Base-by-base conservation (phyloP, 2,113 vertebrate species). In the Sula dactylatra region DNA sequence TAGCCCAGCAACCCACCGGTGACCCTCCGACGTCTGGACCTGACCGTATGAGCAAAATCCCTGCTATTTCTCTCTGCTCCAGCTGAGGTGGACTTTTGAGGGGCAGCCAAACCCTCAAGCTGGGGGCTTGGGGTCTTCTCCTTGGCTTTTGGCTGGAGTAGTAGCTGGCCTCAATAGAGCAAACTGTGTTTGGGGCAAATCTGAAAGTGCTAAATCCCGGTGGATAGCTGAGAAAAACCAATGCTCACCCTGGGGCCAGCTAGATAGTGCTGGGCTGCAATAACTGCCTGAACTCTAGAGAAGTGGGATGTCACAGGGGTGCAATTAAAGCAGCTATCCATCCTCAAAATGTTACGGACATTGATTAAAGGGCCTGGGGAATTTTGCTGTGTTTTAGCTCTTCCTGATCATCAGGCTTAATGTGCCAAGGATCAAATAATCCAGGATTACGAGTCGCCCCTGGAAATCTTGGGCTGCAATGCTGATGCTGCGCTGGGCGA, bases 381-480 rank as follows among this genome's bases (percentile, higher is more conserved):
- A 56, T 76, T 82, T 34, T 52, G 31, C 21, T 3, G 1, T 42
- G 40, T 52, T 89, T 89, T 72, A 91, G 22, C n/a, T 87, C 49
- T 76, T 92, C 13, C 44, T 27, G 72, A 86, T n/a, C 25, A 17
- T 55, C 59, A 40, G 29, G 26, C 11, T 83, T 34, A 25, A 32
- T 6, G 13, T 38, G 49, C 20, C 70, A 93, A 71, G 59, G 32
- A 34, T 26, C 0, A 0, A 87, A 67, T 34, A 72, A 87, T 65
- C 40, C 0, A 0, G 20, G 0, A 0, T 17, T 27, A 44, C 0
- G 0, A 89, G 65, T 22, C 69, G 79, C 3, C 24, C 21, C 56
- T 2, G 4, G 65, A 92, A 84, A 50, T 36, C 26, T 38, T 1
- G 0, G 58, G n/a, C 34, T 73, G 55, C 0, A 1, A 1, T 22